Evolutionary conservation across 2,888 invertebrate species (phyloP).

Genomic region (Agrilus cyanescens): DNA sequence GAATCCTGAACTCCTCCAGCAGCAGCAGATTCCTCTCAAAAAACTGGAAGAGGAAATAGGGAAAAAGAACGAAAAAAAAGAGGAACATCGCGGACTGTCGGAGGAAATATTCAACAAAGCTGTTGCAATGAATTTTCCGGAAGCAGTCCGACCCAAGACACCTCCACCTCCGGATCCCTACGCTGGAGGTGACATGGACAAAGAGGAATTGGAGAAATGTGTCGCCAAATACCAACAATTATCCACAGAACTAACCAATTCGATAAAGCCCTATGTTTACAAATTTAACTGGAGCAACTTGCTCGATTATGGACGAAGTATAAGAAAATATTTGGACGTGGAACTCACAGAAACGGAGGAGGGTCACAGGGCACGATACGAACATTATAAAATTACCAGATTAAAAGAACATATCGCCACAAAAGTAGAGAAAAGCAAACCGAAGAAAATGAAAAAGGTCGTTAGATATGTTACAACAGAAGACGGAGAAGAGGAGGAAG

Average conservation of each 20-base stretch:
- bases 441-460: no score
- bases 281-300: slow-evolving; percentile 46
- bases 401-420: no score
- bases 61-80: slow-evolving; percentile 45
- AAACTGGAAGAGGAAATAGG: slow-evolving; percentile 46
- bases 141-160: slow-evolving; percentile 41
- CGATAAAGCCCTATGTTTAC: slow-evolving; percentile 38
- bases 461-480: no score
- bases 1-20: slow-evolving; percentile 46
- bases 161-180: slow-evolving; percentile 34
- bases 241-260: slow-evolving; percentile 29
- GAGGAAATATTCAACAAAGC: slow-evolving; percentile 54
- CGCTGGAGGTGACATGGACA: slow-evolving; percentile 30
- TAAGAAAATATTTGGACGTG: slow-evolving; percentile 38
- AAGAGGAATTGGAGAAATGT: slow-evolving; percentile 31
- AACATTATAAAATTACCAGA: no score
- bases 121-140: slow-evolving; percentile 48
- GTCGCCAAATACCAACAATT: slow-evolving; percentile 33
- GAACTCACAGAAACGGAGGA: no score
- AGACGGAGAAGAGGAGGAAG: no score
- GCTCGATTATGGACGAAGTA: slow-evolving; percentile 39
- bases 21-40: slow-evolving; percentile 47
- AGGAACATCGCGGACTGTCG: slow-evolving; percentile 44
- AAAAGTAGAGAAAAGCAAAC: no score
- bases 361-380: no score